A percentile compares a stretch with the other conserved stretches of the same genome.
These are phyloP conservation scores for Malacoctenus gilli DNA, from an alignment of 2,797 vertebrate genomes.

Conservation along the genomic window DNA sequence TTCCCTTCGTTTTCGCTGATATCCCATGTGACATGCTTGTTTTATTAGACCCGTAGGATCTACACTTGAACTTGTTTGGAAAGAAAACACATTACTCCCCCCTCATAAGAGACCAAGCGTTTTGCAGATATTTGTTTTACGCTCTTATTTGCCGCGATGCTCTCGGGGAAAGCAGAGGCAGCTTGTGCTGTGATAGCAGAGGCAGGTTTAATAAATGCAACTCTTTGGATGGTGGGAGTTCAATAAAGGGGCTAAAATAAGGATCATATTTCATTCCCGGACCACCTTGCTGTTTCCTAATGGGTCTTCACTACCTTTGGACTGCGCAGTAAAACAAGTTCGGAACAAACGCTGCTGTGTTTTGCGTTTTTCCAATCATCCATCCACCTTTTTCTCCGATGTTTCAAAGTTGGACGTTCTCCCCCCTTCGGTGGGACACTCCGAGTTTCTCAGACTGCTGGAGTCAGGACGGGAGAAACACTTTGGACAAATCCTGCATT, in stretches of 20 bases:
- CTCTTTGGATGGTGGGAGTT: constrained; percentile 19
- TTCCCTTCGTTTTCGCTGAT: constrained; percentile 22
- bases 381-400: constrained; percentile 14
- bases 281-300: constrained; percentile 49
- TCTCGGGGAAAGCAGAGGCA: constrained; percentile 1
- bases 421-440: constrained; percentile 9
- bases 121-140: constrained; percentile 21
- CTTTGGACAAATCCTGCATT: constrained; percentile 12
- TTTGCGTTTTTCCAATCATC: too few relatives aligned
- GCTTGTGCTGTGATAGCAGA: constrained; percentile 7
- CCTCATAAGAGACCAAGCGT: constrained; percentile 1
- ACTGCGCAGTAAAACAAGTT: constrained; percentile 27
- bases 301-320: constrained; percentile 50
- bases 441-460: constrained; percentile 19
- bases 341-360: not conserved
- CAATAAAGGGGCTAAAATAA: constrained; percentile 50
- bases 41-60: not conserved
- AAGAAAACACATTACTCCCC: not conserved
- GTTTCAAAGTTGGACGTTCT: constrained; percentile 3
- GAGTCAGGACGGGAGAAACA: constrained; percentile 11
- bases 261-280: constrained; percentile 50
- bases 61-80: constrained; percentile 5
- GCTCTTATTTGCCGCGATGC: constrained; percentile 20
- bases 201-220: constrained; percentile 47
- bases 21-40: constrained; percentile 1